These are phyloP conservation scores for Triplophysa siluroides DNA, from an alignment of 2,113 vertebrate genomes.

Conservation along the genomic window DNA sequence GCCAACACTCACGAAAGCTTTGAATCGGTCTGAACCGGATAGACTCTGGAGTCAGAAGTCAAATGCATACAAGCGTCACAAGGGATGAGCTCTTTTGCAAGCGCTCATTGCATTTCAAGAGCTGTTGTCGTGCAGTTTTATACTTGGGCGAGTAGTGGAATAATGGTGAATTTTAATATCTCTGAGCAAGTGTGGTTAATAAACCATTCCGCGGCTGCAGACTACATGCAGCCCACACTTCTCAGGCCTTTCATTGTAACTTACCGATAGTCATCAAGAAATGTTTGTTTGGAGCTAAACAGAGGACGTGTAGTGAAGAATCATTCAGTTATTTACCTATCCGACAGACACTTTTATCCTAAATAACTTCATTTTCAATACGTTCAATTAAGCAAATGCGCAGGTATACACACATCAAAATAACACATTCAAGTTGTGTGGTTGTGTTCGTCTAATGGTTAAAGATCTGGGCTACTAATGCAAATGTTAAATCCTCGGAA, in stretches of 20 bases:
- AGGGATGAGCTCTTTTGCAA: background rate
- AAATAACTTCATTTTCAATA: too few relatives aligned
- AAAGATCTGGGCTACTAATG: conserved; percentile 10
- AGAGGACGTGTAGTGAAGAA: too few relatives aligned
- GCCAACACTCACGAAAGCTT: conserved; percentile 17
- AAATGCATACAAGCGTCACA: background rate
- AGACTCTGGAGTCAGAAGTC: conserved; percentile 1
- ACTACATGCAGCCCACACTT: too few relatives aligned
- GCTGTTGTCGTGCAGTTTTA: conserved; percentile 7
- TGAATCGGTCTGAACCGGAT: background rate
- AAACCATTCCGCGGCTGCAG: conserved; percentile 22
- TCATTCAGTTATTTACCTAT: too few relatives aligned
- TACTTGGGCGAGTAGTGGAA: background rate
- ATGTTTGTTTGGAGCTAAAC: too few relatives aligned
- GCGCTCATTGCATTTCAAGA: background rate
- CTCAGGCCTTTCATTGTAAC: background rate
- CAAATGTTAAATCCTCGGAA: background rate
- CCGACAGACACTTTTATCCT: too few relatives aligned
- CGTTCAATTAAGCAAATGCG: background rate
- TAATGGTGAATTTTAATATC: background rate
- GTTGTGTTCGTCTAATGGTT: background rate
- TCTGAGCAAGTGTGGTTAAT: background rate
- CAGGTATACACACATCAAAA: conserved; percentile 5
- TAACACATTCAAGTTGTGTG: background rate
- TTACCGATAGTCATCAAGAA: conserved; percentile 32